Evolutionary conservation across 2,113 vertebrate species (phyloP).

Genomic region (Galbula dea): DNA sequence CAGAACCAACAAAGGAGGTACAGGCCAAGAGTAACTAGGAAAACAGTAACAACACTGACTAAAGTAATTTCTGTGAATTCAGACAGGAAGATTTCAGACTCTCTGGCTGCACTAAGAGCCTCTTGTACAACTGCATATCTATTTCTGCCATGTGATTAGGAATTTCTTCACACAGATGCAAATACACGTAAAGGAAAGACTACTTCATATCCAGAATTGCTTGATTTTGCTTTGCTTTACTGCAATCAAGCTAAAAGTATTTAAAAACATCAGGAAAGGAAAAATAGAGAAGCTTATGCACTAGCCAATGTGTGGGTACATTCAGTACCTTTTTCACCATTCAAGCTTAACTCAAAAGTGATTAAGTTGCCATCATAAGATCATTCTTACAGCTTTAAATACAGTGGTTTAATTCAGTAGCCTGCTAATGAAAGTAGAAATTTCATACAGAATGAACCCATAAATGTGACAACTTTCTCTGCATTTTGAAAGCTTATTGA

Average conservation of each 20-base stretch:
- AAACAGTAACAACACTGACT: neutral
- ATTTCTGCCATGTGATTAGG: neutral
- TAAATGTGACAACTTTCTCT: neutral
- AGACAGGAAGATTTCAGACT: neutral
- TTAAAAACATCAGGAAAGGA: neutral
- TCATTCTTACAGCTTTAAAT: neutral
- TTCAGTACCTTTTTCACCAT: neutral
- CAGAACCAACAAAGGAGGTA: neutral
- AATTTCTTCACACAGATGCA: neutral
- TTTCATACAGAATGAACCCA: slow-evolving; percentile 1
- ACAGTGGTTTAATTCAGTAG: neutral
- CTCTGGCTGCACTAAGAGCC: neutral
- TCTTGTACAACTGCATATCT: neutral
- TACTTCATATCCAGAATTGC: neutral
- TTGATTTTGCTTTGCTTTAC: neutral
- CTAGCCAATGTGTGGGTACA: rapidly evolving
- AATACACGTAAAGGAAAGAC: neutral
- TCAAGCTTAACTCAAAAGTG: neutral
- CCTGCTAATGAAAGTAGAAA: neutral
- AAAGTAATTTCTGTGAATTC: neutral
- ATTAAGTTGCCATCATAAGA: neutral
- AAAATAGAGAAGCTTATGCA: neutral
- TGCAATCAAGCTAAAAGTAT: neutral
- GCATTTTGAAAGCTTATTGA: slow-evolving; percentile 1
- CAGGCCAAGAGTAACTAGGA: neutral